Base-by-base conservation (phyloP, 2,888 invertebrate genomes). In the Boloria selene region DNA sequence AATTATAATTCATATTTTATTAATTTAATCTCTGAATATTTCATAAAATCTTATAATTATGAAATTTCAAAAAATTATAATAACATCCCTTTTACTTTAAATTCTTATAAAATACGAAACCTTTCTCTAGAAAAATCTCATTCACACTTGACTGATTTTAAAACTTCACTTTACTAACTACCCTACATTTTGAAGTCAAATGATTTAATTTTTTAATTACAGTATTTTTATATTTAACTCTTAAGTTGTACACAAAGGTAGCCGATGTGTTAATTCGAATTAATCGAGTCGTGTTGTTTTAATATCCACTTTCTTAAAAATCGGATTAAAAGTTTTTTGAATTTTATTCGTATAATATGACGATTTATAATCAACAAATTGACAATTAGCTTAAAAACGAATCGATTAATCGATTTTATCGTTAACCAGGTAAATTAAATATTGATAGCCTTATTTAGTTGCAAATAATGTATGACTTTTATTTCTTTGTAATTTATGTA, bases 331-430 rank as follows among this genome's bases (percentile, higher is more conserved):
- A 31, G 14, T 38, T 61, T 61, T 61, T 54, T 49, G 4, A 14
- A 14, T 7, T 10, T 52, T 47, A 42, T 18, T 47, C 47, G 47
- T 31, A 49, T 65, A 65, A 65, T 65, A 55, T 44, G 61, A 61
- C 54, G 17, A 65, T 65, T 61, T 61, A 50, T 56, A 65, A 61
- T 56, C 65, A 26, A 55, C 50, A 38, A 65, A 61, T 50, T 16
- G 45, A 56, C 26, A n/a, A 45, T 56, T 45, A 53, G 0, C 16
- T 26, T 53, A 17, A n/a, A 31, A 49, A 49, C 59, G 38, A 59
- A 47, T 50, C 59, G 49, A 50, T 59, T 59, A 49, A 49, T 38
- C 26, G 26, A 26, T 16, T 50, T 31, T 59, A 49, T 47, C 47
- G 47, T 49, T 50, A 6, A 49, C 14, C 59, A 13, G 47, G 17